Evolutionary conservation across 1,140 invertebrate species (phyloP), one percentile per base, ranked within the genome.

Genomic region (Pseudomyrmex gracilis): DNA sequence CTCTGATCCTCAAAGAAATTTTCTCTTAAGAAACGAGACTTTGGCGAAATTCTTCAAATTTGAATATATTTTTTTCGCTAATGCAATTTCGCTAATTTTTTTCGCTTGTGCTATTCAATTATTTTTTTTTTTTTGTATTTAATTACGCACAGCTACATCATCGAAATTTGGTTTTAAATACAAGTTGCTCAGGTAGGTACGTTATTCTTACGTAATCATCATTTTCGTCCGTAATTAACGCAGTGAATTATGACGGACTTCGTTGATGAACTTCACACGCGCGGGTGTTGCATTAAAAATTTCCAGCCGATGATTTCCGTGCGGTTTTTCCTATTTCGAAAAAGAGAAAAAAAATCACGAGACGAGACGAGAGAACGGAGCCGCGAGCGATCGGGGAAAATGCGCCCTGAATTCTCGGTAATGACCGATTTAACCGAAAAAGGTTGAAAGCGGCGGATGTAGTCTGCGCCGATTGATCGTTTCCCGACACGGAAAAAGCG

Each of bases 211-310:
- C 55, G 43, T 80, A 80, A 80, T 80, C 76, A 80, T 80, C 76
- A 80, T 80, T 80, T 80, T 80, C 43, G 68, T 82, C 78, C 22
- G 58, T 82, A 82, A 82, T 82, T 82, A 73, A 82, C 60, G 67
- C 78, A 61, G 70, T 57, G 63, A 82, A 82, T 82, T 82, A 82
- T 20, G 60, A 51, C 24, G 57, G 49, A 82, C 55, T 73, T 82
- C 78, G 70, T 82, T 82, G 74, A 64, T 82, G 74, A 64, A 73
- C 20, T 53, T 49, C 8, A 58, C 58, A 24, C 55, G 71, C 70
- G 60, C 34, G 64, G 63, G 17, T 43, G 70, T 63, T 82, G 78
- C 47, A 73, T 82, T 82, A 74, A 82, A 82, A 82, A 74, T 82
- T 82, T 82, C 78, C 78, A 82, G 78, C 70, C 22, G 68, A 82